Conservation (phyloP, 2,888 invertebrate species). For the Melipona beecheii region DNA sequence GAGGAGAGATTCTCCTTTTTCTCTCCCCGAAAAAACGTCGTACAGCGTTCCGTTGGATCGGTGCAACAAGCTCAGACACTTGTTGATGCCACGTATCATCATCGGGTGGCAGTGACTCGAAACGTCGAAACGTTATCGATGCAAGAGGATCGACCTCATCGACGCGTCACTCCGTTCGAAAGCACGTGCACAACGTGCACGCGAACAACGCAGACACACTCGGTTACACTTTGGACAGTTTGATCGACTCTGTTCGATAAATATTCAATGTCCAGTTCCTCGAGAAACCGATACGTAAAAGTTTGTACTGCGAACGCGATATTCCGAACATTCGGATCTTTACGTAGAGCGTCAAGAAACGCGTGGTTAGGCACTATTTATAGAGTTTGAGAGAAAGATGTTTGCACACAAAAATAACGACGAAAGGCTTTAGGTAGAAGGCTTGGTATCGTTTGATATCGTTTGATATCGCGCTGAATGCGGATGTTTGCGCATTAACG, state of each 20-base stretch:
- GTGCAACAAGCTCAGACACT: constrained; percentile 48
- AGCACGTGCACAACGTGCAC: constrained; percentile 34
- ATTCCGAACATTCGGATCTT: background rate
- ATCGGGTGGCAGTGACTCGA: constrained; percentile 5
- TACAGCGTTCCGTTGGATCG: constrained; percentile 10
- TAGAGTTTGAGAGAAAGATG: background rate
- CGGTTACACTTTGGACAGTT: background rate
- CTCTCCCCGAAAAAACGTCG: background rate
- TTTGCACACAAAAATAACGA: background rate
- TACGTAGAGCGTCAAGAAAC: background rate
- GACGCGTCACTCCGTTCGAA: constrained; percentile 20
- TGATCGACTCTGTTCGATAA: background rate
- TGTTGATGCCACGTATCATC: constrained; percentile 45
- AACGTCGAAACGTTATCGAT: constrained; percentile 28
- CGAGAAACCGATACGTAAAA: background rate
- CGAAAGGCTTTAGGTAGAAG: background rate
- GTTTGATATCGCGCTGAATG: background rate
- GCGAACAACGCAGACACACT: constrained; percentile 12
- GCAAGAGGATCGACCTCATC: constrained; percentile 29
- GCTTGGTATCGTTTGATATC: background rate
- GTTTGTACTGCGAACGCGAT: background rate
- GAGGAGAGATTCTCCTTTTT: background rate
- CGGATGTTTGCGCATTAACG: background rate
- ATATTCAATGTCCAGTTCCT: background rate
- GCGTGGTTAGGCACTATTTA: background rate